phyloP scores from a whole-genome alignment of 2,888 invertebrate species.

The Dryobotodes eremita region DNA sequence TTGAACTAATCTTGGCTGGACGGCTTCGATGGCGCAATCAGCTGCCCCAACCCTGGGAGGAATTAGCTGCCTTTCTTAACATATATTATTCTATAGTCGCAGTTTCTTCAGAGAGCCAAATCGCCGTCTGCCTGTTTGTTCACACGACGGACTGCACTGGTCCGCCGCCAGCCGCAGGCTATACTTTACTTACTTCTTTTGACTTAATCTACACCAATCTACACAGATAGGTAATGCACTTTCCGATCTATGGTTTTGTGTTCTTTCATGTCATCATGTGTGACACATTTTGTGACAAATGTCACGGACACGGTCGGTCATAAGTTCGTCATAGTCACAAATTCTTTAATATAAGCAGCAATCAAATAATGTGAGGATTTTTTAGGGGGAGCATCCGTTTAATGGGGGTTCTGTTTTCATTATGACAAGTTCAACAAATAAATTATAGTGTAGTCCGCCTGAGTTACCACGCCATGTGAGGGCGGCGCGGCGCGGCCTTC shows the following conservation, averaged over 20 bases:
- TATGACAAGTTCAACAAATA: slow-evolving; percentile 37
- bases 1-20: too few relatives aligned
- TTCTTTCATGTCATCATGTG: neutral
- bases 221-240: neutral
- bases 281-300: slow-evolving; percentile 9
- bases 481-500: slow-evolving; percentile 12
- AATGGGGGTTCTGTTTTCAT: slow-evolving; percentile 41
- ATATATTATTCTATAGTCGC: neutral
- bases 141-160: too few relatives aligned
- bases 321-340: neutral
- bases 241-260: neutral
- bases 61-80: neutral
- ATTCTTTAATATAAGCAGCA: slow-evolving; percentile 17
- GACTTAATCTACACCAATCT: neutral
- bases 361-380: slow-evolving; percentile 40
- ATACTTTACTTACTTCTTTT: neutral
- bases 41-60: neutral
- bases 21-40: neutral
- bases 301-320: slow-evolving; percentile 19
- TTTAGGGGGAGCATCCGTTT: slow-evolving; percentile 28
- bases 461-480: slow-evolving; percentile 38
- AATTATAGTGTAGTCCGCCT: slow-evolving; percentile 36
- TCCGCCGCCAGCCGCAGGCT: neutral
- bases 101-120: neutral
- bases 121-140: too few relatives aligned